These are phyloP conservation scores for Daktulosphaira vitifoliae DNA, from an alignment of 1,140 invertebrate species.

Conservation along the genomic window DNA sequence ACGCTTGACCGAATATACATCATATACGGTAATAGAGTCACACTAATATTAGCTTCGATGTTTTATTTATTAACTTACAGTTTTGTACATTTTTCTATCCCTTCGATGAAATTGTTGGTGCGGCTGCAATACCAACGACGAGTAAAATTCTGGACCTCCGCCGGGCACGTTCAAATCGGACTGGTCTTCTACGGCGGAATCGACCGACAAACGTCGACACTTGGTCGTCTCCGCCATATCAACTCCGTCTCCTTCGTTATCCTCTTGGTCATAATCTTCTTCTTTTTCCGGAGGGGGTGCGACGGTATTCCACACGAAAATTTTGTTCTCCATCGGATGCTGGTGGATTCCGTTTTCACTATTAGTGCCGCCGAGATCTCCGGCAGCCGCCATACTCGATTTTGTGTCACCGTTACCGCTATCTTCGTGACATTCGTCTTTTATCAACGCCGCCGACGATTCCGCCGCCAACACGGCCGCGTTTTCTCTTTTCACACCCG, in stretches of 20 bases:
- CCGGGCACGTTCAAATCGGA: neutral
- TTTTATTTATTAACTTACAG: too few species aligned
- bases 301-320: constrained; percentile 63
- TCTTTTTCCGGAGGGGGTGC: constrained; percentile 32
- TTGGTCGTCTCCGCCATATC: neutral
- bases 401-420: neutral
- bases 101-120: neutral
- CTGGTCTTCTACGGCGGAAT: neutral
- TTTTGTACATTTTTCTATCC: constrained; percentile 25
- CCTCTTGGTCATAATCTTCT: neutral
- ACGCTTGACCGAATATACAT: too few species aligned
- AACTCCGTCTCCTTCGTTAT: constrained; percentile 9
- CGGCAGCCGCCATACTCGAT: too few species aligned
- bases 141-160: too few species aligned
- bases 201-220: neutral
- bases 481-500: too few species aligned
- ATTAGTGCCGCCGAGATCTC: constrained; percentile 24
- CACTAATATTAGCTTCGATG: too few species aligned
- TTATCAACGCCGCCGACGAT: neutral
- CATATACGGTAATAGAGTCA: too few species aligned
- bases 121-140: neutral
- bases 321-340: constrained; percentile 64
- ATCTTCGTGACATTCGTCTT: constrained; percentile 37
- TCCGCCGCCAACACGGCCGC: too few species aligned
- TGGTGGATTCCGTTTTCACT: constrained; percentile 40